These are phyloP conservation scores for Solea solea DNA, from an alignment of 2,113 vertebrate genomes.

Conservation along the genomic window DNA sequence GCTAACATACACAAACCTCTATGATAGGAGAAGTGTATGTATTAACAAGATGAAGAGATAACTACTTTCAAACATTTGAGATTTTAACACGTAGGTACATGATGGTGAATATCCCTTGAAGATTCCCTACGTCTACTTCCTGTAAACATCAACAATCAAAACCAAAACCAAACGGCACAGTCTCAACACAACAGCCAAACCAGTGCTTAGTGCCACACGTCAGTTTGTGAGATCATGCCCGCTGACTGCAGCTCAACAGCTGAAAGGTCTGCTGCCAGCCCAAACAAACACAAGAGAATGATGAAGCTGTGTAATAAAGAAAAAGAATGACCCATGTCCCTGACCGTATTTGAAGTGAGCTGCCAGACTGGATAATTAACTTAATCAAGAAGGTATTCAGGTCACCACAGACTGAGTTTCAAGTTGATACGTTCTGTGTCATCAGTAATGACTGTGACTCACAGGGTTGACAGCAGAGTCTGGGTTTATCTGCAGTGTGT, in stretches of 20 bases:
- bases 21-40: no score
- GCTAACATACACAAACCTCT: no score
- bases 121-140: background rate
- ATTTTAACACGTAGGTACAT: no score
- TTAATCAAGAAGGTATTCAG: no score
- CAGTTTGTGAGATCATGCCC: background rate
- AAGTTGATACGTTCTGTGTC: no score
- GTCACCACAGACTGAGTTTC: background rate
- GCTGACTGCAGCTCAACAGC: background rate
- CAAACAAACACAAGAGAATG: conserved; percentile 19
- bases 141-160: no score
- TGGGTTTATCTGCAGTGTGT: conserved; percentile 97
- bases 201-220: background rate
- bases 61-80: no score
- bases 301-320: conserved; percentile 1
- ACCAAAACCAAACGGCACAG: background rate
- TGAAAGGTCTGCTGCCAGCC: background rate
- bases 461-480: conserved; percentile 99
- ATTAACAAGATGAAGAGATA: no score
- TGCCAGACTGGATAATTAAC: background rate
- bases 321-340: background rate
- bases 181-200: background rate
- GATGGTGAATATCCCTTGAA: no score
- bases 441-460: conserved; percentile 37
- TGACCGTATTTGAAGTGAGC: background rate